Base-by-base conservation (phyloP, 2,113 vertebrate genomes). In the Hypocryptadius cinnamomeus region DNA sequence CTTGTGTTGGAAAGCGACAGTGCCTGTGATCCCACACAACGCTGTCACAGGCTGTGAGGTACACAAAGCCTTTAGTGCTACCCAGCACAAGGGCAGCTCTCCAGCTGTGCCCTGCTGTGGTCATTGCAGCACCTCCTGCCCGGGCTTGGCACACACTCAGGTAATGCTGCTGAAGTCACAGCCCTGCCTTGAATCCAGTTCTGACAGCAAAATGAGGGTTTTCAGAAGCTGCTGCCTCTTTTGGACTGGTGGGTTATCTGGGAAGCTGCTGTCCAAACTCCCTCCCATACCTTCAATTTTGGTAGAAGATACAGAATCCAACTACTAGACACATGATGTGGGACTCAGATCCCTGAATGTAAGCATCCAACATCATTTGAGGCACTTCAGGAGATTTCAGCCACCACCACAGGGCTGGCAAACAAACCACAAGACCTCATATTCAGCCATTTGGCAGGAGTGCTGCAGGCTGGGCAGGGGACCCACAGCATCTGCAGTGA, bases 111-210 rank as follows among this genome's bases (percentile, higher is more conserved):
- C 60, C 60, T 51, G 42, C 59, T 83, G 64, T 2, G 21, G 56
- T 42, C 71, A 51, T 6, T 3, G 7, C 71, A 83, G 60, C 64
- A 51, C 31, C 72, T 81, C 1, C 0, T 73, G 45, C 56, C 69
- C 0, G 0, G 66, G 40, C 47, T 89, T 47, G 82, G 66, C 2
- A 0, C 22, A 37, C 0, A 5, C 57, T 50, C 54, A 44, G 28
- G 54, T 44, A 33, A 8, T 8, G 44, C 45, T 78, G 76, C 51
- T 40, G 79, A 50, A 72, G 28, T 70, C 54, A 35, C 8, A 59
- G 60, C 40, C 23, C 47, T 42, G 13, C 77, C 60, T 59, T 28
- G 24, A 81, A 64, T 68, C 37, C 50, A 10, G 42, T 22, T 28
- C 72, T 25, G 61, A 56, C 2, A 11, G 56, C 17, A 48, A 57